A percentile compares a stretch with the other conserved stretches of the same genome.
phyloP scores from a whole-genome alignment of 2,888 invertebrate species.

The Phengaris arion region DNA sequence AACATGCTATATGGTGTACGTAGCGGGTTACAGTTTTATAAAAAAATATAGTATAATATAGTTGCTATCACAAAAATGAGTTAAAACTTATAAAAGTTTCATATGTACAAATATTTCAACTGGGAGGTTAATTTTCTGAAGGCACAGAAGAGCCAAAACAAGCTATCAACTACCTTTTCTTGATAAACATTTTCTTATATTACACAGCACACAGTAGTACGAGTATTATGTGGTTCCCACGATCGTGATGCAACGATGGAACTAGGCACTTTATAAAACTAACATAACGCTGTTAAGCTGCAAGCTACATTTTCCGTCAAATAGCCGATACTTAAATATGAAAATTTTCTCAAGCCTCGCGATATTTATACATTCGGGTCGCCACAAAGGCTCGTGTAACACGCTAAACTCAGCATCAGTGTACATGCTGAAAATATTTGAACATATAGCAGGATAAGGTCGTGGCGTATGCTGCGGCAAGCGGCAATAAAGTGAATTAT shows the following conservation, averaged over 20 bases:
- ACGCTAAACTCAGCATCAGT: neutral
- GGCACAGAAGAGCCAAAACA: too few species aligned
- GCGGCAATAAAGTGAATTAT: slow-evolving; percentile 74
- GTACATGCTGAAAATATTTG: neutral
- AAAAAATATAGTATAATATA: too few species aligned
- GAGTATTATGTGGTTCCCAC: neutral
- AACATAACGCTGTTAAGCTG: neutral
- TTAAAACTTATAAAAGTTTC: too few species aligned
- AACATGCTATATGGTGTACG: too few species aligned
- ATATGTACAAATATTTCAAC: too few species aligned
- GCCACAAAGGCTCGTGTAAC: neutral
- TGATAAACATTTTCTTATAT: too few species aligned
- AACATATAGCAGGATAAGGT: slow-evolving; percentile 5
- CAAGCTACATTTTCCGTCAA: neutral
- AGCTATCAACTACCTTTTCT: too few species aligned
- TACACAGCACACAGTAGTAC: too few species aligned
- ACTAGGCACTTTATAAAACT: slow-evolving; percentile 1
- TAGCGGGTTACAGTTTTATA: too few species aligned
- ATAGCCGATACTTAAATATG: neutral
- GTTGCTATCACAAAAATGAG: too few species aligned
- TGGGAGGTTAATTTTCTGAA: too few species aligned
- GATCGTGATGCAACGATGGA: neutral
- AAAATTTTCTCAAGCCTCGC: neutral
- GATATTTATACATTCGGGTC: neutral
- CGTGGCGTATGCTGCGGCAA: slow-evolving; percentile 41